Conservation (phyloP, 2,797 vertebrate genomes). For the Phalanger gymnotis region DNA sequence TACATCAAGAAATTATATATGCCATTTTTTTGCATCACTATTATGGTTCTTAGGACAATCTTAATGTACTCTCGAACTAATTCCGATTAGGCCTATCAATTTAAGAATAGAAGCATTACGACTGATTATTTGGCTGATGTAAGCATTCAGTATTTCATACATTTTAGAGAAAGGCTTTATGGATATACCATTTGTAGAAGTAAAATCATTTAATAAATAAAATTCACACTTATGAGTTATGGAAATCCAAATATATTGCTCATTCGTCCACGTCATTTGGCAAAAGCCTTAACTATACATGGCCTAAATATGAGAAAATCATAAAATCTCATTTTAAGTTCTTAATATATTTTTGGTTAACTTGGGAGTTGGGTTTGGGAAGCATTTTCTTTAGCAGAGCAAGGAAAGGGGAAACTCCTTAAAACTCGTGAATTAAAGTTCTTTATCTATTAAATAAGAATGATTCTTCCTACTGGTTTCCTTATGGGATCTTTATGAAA, state of each 20-base stretch:
- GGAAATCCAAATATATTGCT: background rate
- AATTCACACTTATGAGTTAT: background rate
- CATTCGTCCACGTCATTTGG: background rate
- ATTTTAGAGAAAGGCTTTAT: background rate
- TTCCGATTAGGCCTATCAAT: constrained; percentile 5
- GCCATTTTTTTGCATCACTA: constrained; percentile 12
- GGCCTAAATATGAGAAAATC: background rate
- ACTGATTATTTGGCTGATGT: constrained; percentile 5
- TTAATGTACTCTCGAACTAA: constrained; percentile 11
- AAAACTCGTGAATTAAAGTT: background rate
- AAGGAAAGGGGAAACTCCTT: background rate
- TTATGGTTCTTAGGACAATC: background rate
- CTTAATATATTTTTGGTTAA: background rate
- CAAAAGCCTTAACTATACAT: background rate
- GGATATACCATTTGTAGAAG: constrained; percentile 1
- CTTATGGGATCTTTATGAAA: background rate
- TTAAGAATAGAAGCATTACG: background rate
- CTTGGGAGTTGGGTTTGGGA: constrained; percentile 6
- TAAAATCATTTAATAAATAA: background rate
- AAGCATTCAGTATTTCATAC: background rate
- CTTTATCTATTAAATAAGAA: background rate
- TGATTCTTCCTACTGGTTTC: background rate
- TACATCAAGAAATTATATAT: background rate
- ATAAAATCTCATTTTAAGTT: background rate
- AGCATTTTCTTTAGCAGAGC: constrained; percentile 6